Conservation (phyloP, 2,888 invertebrate genomes). For the Drosophila longiperda region DNA sequence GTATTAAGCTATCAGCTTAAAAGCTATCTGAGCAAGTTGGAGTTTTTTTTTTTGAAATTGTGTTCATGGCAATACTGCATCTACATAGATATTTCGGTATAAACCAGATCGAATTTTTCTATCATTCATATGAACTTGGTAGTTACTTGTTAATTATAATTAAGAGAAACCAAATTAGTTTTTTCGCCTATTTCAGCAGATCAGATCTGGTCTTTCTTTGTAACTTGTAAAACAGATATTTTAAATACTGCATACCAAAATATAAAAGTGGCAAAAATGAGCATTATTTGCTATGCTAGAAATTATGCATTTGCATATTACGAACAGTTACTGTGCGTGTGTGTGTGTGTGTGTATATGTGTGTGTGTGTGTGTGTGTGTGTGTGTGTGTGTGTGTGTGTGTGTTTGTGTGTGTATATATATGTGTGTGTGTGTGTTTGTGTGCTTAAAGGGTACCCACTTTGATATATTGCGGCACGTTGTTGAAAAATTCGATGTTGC, state of each 20-base stretch:
- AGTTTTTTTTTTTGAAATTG: too few species aligned
- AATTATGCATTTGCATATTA: not conserved
- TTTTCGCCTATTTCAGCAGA: not conserved
- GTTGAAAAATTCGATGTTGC: slow-evolving; percentile 63
- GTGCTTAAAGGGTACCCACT: slow-evolving; percentile 60
- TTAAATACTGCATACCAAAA: not conserved
- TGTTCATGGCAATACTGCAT: too few species aligned
- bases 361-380: not conserved
- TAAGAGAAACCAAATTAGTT: not conserved
- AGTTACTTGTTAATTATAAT: not conserved
- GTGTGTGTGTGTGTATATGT: too few species aligned
- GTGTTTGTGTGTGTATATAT: too few species aligned
- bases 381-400: not conserved
- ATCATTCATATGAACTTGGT: not conserved
- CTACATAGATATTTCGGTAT: too few species aligned
- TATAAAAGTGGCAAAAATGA: not conserved
- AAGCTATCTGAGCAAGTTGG: too few species aligned
- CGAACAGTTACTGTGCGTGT: not conserved
- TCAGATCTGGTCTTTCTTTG: not conserved
- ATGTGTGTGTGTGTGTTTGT: not conserved
- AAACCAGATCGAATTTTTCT: not conserved
- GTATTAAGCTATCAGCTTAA: too few species aligned
- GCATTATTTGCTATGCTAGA: not conserved
- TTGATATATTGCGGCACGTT: slow-evolving; percentile 66
- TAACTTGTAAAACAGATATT: not conserved